Conservation (phyloP, 2,113 vertebrate genomes). For the Candoia aspera region DNA sequence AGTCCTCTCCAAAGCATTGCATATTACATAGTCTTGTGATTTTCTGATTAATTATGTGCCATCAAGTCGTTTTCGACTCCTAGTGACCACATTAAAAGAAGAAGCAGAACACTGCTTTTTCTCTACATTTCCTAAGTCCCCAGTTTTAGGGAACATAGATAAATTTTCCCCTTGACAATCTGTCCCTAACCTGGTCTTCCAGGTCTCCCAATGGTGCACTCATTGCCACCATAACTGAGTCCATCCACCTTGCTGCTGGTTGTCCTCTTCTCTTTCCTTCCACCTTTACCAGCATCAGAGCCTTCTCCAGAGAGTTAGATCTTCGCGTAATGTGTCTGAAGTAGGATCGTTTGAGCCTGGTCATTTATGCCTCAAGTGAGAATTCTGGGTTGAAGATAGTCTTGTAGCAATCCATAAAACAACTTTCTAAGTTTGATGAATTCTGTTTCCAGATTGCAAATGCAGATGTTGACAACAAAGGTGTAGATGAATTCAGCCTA, state of each 20-base stretch:
- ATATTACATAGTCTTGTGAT: not conserved
- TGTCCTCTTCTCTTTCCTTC: not conserved
- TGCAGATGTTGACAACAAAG: not conserved
- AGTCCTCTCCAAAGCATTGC: not conserved
- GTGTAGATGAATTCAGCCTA: not conserved
- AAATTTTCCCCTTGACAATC: not conserved
- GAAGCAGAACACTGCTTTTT: too few relatives aligned
- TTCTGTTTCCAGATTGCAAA: not conserved
- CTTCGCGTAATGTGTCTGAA: not conserved
- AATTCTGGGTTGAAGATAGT: not conserved
- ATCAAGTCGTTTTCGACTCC: not conserved
- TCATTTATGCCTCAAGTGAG: not conserved
- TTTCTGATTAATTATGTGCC: not conserved
- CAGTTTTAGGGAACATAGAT: too few relatives aligned
- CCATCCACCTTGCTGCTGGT: not conserved
- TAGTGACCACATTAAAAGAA: too few relatives aligned
- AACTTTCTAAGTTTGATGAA: not conserved
- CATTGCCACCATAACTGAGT: not conserved
- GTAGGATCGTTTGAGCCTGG: not conserved
- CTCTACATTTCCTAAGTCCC: too few relatives aligned
- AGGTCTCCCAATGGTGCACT: not conserved
- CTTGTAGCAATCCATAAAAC: not conserved
- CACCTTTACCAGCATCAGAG: not conserved
- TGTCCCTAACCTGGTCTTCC: not conserved
- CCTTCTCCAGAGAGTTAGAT: not conserved